Base-by-base conservation (phyloP, 2,888 invertebrate genomes). In the Drosophila pseudotakahashii region DNA sequence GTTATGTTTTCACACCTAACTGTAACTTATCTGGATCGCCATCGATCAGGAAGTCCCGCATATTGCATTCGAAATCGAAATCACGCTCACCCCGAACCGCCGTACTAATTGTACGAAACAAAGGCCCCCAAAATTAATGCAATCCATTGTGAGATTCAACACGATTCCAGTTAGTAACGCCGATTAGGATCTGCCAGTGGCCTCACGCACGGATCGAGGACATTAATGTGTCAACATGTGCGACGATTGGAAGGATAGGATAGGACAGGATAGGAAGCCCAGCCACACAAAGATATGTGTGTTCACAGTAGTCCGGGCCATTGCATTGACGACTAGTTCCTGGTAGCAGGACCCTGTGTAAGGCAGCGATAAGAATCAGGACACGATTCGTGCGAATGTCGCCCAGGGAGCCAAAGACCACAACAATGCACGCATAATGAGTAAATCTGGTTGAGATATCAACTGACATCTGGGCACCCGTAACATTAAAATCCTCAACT, bases 181-280 rank as follows among this genome's bases (percentile, higher is more conserved):
- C 71, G 85, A 85, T 85, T 89, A 88, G 66, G 78, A 85, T 85
- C 85, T 72, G 47, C 69, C 76, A 72, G 67, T 39, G 78, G 75
- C 74, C 84, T 71, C 87, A 88, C 83, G 87, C 84, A 86, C 87
- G 57, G 3, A 54, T 53, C 54, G 63, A 73, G 71, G 73, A 80
- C 84, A 85, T 85, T 85, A 85, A 85, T 85, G 89, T 85, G 89
- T 88, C 89, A 85, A 81, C 85, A 85, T 87, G 84, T 87, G 73
- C 84, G 83, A 81, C 55, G 60, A 41, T 34, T 39, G 64, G 34
- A 45, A 11, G 16, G 23, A 23, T 23, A 19, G 19, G 19, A 19
- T 19, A 19, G 19, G 19, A 19, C 3, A 23, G 23, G 26, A 26
- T 34, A 44, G 64, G 34, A 50, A 11, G 16, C 53, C 44, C 37